These are phyloP conservation scores for Anhinga rufa DNA, from an alignment of 2,113 vertebrate genomes.

Conservation along the genomic window DNA sequence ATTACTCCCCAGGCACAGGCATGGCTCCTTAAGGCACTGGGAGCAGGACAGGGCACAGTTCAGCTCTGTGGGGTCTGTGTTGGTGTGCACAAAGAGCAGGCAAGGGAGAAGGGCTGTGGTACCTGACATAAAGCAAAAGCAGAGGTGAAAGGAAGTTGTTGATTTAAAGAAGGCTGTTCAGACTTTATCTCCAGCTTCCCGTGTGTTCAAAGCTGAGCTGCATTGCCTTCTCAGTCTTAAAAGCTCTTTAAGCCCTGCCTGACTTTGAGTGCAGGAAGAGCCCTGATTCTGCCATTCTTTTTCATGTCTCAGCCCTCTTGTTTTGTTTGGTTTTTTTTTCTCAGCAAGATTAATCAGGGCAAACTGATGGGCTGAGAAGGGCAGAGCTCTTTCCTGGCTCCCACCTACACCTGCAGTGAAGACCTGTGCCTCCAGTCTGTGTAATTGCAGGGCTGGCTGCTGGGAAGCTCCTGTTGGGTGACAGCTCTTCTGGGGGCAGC, in stretches of 20 bases:
- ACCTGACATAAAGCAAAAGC: neutral
- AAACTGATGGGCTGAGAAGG: neutral
- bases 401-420: neutral
- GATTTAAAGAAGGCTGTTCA: neutral
- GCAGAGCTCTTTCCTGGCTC: neutral
- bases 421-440: neutral
- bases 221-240: neutral
- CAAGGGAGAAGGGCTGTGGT: neutral
- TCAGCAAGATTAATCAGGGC: neutral
- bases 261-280: neutral
- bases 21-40: neutral
- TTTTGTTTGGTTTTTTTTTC: neutral
- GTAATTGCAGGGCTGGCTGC: neutral
- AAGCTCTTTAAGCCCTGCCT: neutral
- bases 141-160: neutral
- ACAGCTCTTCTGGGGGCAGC: neutral
- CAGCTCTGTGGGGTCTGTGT: accelerated
- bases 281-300: neutral
- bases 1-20: neutral
- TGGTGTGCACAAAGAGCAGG: neutral
- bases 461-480: neutral
- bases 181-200: neutral
- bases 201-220: neutral
- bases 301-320: neutral
- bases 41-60: neutral